phyloP scores from a whole-genome alignment of 1,140 invertebrate species.

The Drosophila lini region DNA sequence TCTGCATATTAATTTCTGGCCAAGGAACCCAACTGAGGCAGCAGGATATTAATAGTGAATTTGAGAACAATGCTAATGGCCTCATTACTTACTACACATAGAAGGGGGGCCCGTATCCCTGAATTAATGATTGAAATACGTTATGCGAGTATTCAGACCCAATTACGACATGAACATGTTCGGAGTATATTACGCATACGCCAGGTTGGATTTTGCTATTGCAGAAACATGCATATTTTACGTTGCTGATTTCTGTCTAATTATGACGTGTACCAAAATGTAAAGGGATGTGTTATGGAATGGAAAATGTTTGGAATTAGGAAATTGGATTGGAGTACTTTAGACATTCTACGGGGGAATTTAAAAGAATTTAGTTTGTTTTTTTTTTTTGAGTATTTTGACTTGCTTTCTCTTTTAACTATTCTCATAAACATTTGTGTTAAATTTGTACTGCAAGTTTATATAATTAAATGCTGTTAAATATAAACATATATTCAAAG shows the following conservation, averaged over 20 bases:
- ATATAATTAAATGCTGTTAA: too few species aligned
- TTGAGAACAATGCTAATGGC: constrained; percentile 16
- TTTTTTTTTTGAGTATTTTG: too few species aligned
- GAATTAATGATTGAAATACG: constrained; percentile 34
- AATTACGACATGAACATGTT: constrained; percentile 16
- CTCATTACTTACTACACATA: constrained; percentile 13
- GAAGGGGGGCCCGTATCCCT: background rate
- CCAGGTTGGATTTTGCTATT: background rate
- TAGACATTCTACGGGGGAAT: too few species aligned
- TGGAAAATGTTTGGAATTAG: background rate
- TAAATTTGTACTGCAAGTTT: too few species aligned
- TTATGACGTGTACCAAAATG: background rate
- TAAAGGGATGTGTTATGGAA: too few species aligned
- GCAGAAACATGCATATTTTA: constrained; percentile 4
- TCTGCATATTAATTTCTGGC: constrained; percentile 31
- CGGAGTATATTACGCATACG: constrained; percentile 12
- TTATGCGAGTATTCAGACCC: constrained; percentile 6
- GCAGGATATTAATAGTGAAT: constrained; percentile 21
- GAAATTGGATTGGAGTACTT: background rate
- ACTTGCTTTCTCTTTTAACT: too few species aligned
- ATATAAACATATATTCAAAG: too few species aligned
- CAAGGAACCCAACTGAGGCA: constrained; percentile 12
- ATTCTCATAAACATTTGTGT: too few species aligned
- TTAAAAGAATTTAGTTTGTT: background rate
- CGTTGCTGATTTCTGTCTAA: background rate